Conservation (phyloP, 2,888 invertebrate genomes). For the Synanthedon myopaeformis region DNA sequence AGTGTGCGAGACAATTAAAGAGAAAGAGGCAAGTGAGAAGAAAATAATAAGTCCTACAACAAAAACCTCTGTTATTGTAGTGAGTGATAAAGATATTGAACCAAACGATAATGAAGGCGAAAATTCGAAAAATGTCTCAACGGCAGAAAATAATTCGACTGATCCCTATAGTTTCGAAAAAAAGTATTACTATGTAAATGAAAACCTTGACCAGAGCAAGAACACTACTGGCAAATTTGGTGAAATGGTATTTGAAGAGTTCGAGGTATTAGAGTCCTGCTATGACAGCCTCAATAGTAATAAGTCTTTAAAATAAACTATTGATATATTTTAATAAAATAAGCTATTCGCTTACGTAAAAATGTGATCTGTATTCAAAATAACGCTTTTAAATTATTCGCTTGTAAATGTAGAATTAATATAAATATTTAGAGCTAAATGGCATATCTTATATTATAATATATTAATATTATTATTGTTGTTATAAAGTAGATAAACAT, state of each 20-base stretch:
- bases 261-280: slow-evolving; percentile 76
- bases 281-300: slow-evolving; percentile 72
- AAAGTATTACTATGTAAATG: slow-evolving; percentile 73
- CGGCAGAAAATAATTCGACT: slow-evolving; percentile 28
- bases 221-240: slow-evolving; percentile 74
- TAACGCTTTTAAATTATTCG: slow-evolving; percentile 61
- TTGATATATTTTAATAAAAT: slow-evolving; percentile 16
- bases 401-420: slow-evolving; percentile 34
- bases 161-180: slow-evolving; percentile 61
- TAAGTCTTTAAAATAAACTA: slow-evolving; percentile 50
- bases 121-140: slow-evolving; percentile 14
- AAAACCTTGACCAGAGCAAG: slow-evolving; percentile 69
- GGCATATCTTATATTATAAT: slow-evolving; percentile 34
- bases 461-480: slow-evolving; percentile 9
- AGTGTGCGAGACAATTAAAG: slow-evolving; percentile 19
- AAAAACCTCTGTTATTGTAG: slow-evolving; percentile 11
- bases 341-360: slow-evolving; percentile 41
- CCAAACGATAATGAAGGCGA: slow-evolving; percentile 14
- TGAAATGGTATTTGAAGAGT: slow-evolving; percentile 89
- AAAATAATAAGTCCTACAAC: slow-evolving; percentile 16
- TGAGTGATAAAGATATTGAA: slow-evolving; percentile 15
- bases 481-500: not conserved
- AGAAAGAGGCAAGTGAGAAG: slow-evolving; percentile 13
- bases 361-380: slow-evolving; percentile 56
- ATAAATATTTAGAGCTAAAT: slow-evolving; percentile 27